Base-by-base conservation (phyloP, 2,797 vertebrate species). In the Onychomys leucogaster region DNA sequence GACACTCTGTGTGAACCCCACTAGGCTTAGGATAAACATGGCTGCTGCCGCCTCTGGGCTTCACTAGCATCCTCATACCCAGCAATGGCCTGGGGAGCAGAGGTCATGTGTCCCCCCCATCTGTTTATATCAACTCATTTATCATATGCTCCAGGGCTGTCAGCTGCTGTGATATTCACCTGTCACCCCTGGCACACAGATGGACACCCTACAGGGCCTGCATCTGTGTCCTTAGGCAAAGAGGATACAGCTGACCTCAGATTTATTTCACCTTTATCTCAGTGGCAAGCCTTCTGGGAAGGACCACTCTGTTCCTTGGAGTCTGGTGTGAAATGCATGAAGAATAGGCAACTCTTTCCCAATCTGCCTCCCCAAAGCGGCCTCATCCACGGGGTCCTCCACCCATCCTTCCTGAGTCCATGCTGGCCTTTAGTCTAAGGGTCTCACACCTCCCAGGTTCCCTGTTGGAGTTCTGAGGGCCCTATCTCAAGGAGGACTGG, bases 401-500 rank as follows among this genome's bases (percentile, higher is more conserved):
- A 16, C 13, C 14, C 5, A 9, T 9, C n/a, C 21, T 34, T 37
- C 14, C 59, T 5, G 27, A 94, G 34, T 0, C 29, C 10, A 41
- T 25, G 32, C 4, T 52, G 41, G 41, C 52, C 43, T 49, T 59
- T 57, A 7, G 11, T 32, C 43, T 49, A 29, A 59, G 90, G 10
- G 61, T 13, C 23, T 29, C 6, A 6, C 0, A 13, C 5, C 10
- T 78, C 77, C 27, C 34, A 37, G 13, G 2, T 2, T 13, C 10
- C 63, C 21, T 16, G 17, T 9, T 6, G 34, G 23, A 23, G 7
- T 4, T 41, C 13, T 0, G 0, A 41, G 76, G 27, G 37, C 8
- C 2, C 17, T 0, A 0, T 5, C 32, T 41, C 21, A 11, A 8
- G 32, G 23, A 6, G 27, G 17, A 2, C 32, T 65, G 10, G 27